These are phyloP conservation scores for Hesperia comma DNA, from an alignment of 2,888 invertebrate species.

Conservation along the genomic window DNA sequence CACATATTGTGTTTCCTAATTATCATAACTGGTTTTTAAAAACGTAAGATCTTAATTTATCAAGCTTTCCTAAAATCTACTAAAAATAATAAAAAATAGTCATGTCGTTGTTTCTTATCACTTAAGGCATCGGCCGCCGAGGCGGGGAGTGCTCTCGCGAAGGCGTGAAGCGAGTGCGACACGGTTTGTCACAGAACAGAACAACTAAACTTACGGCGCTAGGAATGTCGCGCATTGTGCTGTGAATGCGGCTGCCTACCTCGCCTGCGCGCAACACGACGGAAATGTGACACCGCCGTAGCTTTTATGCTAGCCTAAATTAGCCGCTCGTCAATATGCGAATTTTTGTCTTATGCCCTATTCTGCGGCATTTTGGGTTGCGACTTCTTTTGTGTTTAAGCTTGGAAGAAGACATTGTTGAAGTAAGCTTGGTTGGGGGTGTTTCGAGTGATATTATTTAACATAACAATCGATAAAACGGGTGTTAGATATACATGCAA, in stretches of 20 bases:
- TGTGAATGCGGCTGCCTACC: constrained; percentile 15
- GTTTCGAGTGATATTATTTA: too few relatives aligned
- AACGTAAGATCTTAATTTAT: too few relatives aligned
- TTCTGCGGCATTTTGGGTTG: too few relatives aligned
- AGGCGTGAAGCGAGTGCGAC: constrained; percentile 50
- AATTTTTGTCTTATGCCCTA: neutral
- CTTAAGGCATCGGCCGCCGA: constrained; percentile 36
- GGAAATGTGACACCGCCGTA: constrained; percentile 25
- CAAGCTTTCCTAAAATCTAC: neutral
- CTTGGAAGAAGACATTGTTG: too few relatives aligned
- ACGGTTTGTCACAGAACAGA: constrained; percentile 29
- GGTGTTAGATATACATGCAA: too few relatives aligned
- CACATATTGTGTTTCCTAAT: too few relatives aligned
- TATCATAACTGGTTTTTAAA: too few relatives aligned
- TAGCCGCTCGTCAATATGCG: constrained; percentile 16
- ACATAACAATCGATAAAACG: too few relatives aligned
- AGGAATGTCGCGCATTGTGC: constrained; percentile 31
- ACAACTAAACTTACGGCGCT: constrained; percentile 38
- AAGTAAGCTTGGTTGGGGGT: too few relatives aligned
- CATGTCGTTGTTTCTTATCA: constrained; percentile 36
- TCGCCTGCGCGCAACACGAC: constrained; percentile 9
- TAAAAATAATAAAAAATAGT: neutral
- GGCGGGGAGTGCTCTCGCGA: constrained; percentile 46
- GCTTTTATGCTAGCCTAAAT: constrained; percentile 16
- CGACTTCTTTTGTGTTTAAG: too few relatives aligned